Percentiles rank a stretch among this genome's conserved stretches.
phyloP scores from a whole-genome alignment of 2,113 vertebrate species.

The Alaudala cheleensis region DNA sequence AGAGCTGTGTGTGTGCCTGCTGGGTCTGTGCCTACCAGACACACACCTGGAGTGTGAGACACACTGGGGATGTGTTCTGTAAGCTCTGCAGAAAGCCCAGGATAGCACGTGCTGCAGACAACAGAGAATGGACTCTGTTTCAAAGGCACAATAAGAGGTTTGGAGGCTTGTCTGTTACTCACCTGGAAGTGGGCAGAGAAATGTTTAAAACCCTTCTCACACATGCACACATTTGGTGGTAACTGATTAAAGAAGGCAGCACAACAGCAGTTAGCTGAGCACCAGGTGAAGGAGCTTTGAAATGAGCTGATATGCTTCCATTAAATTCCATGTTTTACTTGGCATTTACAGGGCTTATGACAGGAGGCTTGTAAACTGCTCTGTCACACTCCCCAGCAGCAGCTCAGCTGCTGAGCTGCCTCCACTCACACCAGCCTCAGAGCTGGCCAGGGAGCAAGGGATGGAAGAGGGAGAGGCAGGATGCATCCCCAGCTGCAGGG shows the following conservation, averaged over 20 bases:
- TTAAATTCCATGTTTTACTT: slow-evolving; percentile 53
- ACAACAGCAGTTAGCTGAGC: slow-evolving; percentile 8
- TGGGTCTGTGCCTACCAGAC: slow-evolving; percentile 17
- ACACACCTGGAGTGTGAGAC: neutral
- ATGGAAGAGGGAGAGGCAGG: neutral
- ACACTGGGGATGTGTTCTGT: neutral
- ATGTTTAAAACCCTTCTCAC: slow-evolving; percentile 48
- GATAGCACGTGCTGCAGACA: slow-evolving; percentile 9
- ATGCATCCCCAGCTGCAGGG: neutral
- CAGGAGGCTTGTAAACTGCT: slow-evolving; percentile 25
- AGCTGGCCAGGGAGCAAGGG: neutral
- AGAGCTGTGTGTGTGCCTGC: neutral
- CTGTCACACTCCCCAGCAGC: neutral
- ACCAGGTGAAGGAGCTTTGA: slow-evolving; percentile 46
- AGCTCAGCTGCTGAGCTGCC: slow-evolving; percentile 9
- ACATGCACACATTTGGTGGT: slow-evolving; percentile 13
- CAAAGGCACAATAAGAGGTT: slow-evolving; percentile 16
- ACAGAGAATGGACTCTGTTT: neutral
- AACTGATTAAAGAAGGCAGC: slow-evolving; percentile 55
- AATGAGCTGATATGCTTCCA: slow-evolving; percentile 12
- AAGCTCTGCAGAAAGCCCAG: neutral
- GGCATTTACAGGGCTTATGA: slow-evolving; percentile 49
- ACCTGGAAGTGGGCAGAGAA: slow-evolving; percentile 44
- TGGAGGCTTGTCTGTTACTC: slow-evolving; percentile 1
- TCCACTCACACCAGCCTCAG: neutral